Evolutionary conservation across 2,888 invertebrate species (phyloP), one percentile per base, ranked within the genome.

Genomic region (Orthosia gothica): DNA sequence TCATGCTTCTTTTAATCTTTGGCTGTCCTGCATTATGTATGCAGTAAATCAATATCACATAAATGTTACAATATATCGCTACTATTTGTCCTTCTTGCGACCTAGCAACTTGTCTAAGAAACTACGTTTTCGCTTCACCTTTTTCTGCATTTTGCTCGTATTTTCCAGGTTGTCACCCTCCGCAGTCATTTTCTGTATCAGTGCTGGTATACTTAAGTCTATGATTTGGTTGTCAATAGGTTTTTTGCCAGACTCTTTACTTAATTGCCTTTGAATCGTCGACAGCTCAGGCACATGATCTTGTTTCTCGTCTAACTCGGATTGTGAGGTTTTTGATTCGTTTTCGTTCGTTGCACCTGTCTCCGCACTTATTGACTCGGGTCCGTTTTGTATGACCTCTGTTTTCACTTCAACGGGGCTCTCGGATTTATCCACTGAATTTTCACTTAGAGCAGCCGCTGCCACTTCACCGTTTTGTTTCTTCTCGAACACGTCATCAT

Each of bases 71-170:
- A 86, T 87, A 85, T 88, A 84, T 88, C 80, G 88, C 65, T 83
- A 92, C 83, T 92, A 93, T 87, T 93, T 93, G 91, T 87, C 86
- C 81, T 94, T 94, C 82, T 96, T 96, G 81, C 96, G 94, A 72
- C 96, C 96, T 81, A 96, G 89, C 62, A 96, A 92, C 89, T 96
- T 96, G 85, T 96, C 96, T 73, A 96, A 84, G 88, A 96, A 96
- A 92, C 96, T 96, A 79, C 96, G 91, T 94, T 96, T 96, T 89
- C 96, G 91, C 87, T 96, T 96, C 12, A 96, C 94, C 88, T 96
- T 96, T 81, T 93, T 95, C 26, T 89, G 88, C 62, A 89, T 90
- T 74, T 91, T 93, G 72, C 89, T 92, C 73, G 93, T 90, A 70
- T 87, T 92, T 83, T 95, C 95, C 81, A 94, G 85, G 74, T 90